Evolutionary conservation across 92 coral and sea anemone genomes (phyloP).

Genomic region (Porites rus): DNA sequence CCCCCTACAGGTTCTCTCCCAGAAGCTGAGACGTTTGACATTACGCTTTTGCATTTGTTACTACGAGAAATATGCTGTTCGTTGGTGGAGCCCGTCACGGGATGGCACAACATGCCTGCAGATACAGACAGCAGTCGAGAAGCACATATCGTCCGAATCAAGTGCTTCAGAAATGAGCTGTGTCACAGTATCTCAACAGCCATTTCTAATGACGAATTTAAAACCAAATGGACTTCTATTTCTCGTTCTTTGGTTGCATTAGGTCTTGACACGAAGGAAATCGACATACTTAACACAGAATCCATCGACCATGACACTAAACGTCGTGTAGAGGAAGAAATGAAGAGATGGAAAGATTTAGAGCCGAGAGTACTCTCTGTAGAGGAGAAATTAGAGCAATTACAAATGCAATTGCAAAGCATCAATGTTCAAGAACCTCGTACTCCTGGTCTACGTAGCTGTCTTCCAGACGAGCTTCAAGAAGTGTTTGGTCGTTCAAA

Average conservation of each 20-base stretch:
- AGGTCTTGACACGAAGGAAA: conserved; percentile 17
- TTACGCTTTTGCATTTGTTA: conserved; percentile 59
- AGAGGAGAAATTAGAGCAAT: neutral
- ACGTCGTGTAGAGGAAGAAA: neutral
- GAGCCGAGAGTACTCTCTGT: neutral
- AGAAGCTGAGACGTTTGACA: conserved; percentile 57
- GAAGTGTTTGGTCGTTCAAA: conserved; percentile 29
- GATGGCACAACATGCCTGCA: conserved; percentile 68
- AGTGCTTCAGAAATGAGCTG: conserved; percentile 52
- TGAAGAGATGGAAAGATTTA: neutral
- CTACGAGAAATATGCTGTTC: conserved; percentile 34
- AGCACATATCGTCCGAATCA: conserved; percentile 57
- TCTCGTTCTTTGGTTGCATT: conserved; percentile 29
- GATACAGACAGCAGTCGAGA: conserved; percentile 39
- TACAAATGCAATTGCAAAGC: neutral
- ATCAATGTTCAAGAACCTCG: neutral
- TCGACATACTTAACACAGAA: conserved; percentile 38
- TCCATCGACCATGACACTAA: conserved; percentile 25
- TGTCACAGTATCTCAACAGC: conserved; percentile 45
- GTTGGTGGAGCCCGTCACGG: conserved; percentile 42
- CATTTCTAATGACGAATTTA: conserved; percentile 24
- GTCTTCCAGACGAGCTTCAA: conserved; percentile 17
- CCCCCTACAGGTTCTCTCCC: conserved; percentile 50
- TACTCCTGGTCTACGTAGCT: neutral
- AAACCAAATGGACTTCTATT: conserved; percentile 36